Base-by-base conservation (phyloP, 1,140 invertebrate species). In the Phymorhynchus buccinoides region DNA sequence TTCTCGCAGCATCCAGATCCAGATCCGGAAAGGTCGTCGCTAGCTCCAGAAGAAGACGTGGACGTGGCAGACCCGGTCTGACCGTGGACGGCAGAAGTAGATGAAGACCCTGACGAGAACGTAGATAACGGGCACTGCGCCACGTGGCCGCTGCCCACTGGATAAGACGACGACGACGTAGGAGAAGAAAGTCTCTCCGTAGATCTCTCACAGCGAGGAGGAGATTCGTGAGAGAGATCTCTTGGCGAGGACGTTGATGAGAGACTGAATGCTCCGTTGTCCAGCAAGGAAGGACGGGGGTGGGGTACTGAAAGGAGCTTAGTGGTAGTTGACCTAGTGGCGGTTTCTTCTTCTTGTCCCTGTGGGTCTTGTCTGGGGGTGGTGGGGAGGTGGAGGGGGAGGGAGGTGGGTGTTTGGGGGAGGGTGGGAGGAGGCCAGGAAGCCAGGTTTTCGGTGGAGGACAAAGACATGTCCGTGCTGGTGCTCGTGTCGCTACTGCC, bases 401-500 rank as follows among this genome's bases (percentile, higher is more conserved):
- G 56, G 56, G 22, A 27, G 56, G 56, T 6, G 56, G 56, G n/a
- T n/a, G n/a, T n/a, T n/a, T 22, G 56, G 56, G 22, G 56, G 0
- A 62, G 22, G 56, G 56, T 52, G 48, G 48, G 12, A 27, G 87
- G 48, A 27, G 96, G 97, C 88, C 97, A 97, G 87, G 97, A 96
- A 44, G 96, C 97, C 85, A 98, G 94, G 93, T 97, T 98, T 93
- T 98, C 97, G 86, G 96, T 97, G 14, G 97, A 97, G 7, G 92
- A 93, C 42, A 97, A 97, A 56, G 96, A 97, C 77, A 97, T 96
- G 94, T 98, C 97, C 35, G 97, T 97, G 86, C 92, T 93, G 22
- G 92, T 89, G 93, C 97, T 97, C 94, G 96, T 97, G 32, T 96
- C 97, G 93, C 97, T 97, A 94, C 96, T 97, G 32, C 96, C 97